These are phyloP conservation scores for Latheticus oryzae DNA, from an alignment of 2,888 invertebrate species.

Conservation along the genomic window DNA sequence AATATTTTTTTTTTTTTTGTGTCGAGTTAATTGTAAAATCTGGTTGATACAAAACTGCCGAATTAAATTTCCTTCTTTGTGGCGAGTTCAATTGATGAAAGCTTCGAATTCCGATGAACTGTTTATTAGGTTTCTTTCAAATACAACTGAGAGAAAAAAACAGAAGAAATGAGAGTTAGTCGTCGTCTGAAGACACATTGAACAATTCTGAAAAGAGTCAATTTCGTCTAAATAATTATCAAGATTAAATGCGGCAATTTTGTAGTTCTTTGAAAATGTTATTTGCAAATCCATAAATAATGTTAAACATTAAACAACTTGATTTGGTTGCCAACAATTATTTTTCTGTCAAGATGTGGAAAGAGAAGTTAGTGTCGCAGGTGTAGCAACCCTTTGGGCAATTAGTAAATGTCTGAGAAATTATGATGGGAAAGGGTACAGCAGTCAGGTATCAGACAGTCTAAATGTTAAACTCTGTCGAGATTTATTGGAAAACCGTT, in stretches of 20 bases:
- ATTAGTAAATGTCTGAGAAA: conserved; percentile 27
- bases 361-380: conserved; percentile 22
- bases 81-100: conserved; percentile 26
- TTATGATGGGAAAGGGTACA: conserved; percentile 23
- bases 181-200: conserved; percentile 12
- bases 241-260: conserved; percentile 2
- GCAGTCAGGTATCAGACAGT: conserved; percentile 14
- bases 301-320: background rate
- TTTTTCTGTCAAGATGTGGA: conserved; percentile 21
- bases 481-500: conserved; percentile 12
- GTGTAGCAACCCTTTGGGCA: conserved; percentile 24
- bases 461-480: conserved; percentile 7
- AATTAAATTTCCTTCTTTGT: conserved; percentile 30
- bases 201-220: conserved; percentile 12
- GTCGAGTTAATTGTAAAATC: too few relatives aligned
- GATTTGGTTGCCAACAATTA: conserved; percentile 10
- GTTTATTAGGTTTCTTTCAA: conserved; percentile 37
- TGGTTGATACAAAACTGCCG: conserved; percentile 20
- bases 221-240: conserved; percentile 13
- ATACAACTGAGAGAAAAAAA: conserved; percentile 16
- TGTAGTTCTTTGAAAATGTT: too few relatives aligned
- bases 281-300: background rate
- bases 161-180: conserved; percentile 7
- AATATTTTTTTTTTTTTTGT: too few relatives aligned
- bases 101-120: conserved; percentile 31